Evolutionary conservation across 2,888 invertebrate species (phyloP).

Genomic region (Lypha dubia): DNA sequence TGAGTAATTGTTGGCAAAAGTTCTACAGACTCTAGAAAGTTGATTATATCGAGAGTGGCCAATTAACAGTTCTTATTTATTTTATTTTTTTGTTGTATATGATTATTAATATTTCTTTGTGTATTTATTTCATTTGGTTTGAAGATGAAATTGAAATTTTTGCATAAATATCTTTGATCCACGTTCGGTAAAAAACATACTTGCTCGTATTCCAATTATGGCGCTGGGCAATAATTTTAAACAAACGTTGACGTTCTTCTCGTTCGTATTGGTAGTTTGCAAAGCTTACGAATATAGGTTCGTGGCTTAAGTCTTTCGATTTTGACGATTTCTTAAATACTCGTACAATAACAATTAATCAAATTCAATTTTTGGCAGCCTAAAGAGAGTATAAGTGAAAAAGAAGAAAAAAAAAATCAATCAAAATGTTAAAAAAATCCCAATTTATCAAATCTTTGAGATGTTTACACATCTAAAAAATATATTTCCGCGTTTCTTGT

Average conservation of each 20-base stretch:
- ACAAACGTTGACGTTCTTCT: neutral
- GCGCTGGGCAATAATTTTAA: neutral
- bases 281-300: conserved; percentile 22
- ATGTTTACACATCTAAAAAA: neutral
- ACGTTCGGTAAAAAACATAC: neutral
- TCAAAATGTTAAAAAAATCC: conserved; percentile 33
- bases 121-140: neutral
- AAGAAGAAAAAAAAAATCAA: conserved; percentile 42
- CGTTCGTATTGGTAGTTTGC: neutral
- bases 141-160: conserved; percentile 36
- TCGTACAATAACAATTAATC: conserved; percentile 38
- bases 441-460: conserved; percentile 46
- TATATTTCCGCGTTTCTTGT: neutral
- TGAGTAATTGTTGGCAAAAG: no score
- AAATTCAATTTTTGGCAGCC: conserved; percentile 22
- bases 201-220: neutral
- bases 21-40: neutral
- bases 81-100: neutral
- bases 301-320: conserved; percentile 58
- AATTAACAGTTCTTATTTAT: neutral
- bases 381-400: conserved; percentile 12
- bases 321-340: neutral
- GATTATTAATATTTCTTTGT: conserved; percentile 7
- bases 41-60: neutral
- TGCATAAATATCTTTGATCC: neutral